Evolutionary conservation across 2,797 vertebrate species (phyloP).

Genomic region (Micropoecilia bifurca): DNA sequence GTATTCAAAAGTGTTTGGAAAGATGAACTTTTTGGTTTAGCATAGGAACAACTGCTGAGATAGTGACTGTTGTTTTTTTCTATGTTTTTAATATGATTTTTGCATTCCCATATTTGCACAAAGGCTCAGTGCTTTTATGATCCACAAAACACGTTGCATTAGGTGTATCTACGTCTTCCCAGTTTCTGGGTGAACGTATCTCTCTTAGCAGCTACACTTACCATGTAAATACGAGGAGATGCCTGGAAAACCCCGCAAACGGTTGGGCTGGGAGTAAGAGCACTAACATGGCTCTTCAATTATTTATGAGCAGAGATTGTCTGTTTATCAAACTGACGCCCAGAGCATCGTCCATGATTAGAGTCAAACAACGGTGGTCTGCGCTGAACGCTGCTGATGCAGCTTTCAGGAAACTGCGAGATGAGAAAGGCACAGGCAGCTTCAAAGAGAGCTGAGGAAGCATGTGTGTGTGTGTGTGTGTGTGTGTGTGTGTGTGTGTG

Average conservation of each 20-base stretch:
- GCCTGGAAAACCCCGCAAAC: constrained; percentile 45
- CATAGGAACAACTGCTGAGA: constrained; percentile 4
- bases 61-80: neutral
- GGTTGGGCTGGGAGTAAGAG: constrained; percentile 57
- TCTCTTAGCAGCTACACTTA: constrained; percentile 52
- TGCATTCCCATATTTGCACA: neutral
- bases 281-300: constrained; percentile 66
- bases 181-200: constrained; percentile 49
- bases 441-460: constrained; percentile 24
- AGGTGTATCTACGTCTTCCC: constrained; percentile 25
- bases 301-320: constrained; percentile 77
- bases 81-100: neutral
- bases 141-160: neutral
- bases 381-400: constrained; percentile 63
- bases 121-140: neutral
- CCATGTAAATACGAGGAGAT: constrained; percentile 46
- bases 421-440: constrained; percentile 45
- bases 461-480: neutral
- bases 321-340: constrained; percentile 77
- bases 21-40: constrained; percentile 1
- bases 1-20: neutral
- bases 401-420: constrained; percentile 46
- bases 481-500: too few species aligned
- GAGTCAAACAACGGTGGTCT: constrained; percentile 68
- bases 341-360: constrained; percentile 69